These are phyloP conservation scores for Anguilla pacifica DNA, from an alignment of 2,797 vertebrate species.

Conservation along the genomic window DNA sequence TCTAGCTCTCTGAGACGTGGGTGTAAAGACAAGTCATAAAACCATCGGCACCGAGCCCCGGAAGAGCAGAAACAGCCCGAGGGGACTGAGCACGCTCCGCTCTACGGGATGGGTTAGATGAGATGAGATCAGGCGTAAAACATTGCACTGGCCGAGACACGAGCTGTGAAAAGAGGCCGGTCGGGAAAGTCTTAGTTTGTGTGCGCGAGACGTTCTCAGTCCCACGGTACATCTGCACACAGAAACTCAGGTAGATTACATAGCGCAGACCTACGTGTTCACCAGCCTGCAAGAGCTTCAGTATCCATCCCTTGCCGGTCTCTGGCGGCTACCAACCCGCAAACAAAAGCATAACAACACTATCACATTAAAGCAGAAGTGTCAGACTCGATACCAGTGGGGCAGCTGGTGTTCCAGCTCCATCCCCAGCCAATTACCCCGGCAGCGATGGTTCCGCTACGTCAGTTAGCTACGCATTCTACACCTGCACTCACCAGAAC, in stretches of 20 bases:
- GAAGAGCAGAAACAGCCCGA: background rate
- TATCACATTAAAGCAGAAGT: conserved; percentile 5
- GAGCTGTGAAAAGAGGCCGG: background rate
- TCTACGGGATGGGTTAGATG: background rate
- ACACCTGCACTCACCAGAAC: background rate
- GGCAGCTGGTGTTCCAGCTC: background rate
- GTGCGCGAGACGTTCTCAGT: background rate
- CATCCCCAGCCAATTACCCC: background rate
- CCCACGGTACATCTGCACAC: background rate
- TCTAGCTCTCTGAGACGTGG: background rate
- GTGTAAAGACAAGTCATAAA: background rate
- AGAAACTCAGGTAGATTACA: background rate
- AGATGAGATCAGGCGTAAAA: background rate
- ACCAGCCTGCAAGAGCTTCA: background rate
- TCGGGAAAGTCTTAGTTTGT: background rate
- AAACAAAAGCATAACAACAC: background rate
- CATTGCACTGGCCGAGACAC: background rate
- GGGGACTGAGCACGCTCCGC: background rate
- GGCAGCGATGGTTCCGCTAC: background rate
- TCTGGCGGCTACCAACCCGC: background rate
- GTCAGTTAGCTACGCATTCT: background rate
- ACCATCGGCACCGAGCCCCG: background rate
- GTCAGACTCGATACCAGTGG: background rate
- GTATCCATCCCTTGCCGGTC: background rate
- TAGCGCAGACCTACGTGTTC: background rate